phyloP scores from a whole-genome alignment of 1,140 invertebrate genomes.

The Metopolophium dirhodum region DNA sequence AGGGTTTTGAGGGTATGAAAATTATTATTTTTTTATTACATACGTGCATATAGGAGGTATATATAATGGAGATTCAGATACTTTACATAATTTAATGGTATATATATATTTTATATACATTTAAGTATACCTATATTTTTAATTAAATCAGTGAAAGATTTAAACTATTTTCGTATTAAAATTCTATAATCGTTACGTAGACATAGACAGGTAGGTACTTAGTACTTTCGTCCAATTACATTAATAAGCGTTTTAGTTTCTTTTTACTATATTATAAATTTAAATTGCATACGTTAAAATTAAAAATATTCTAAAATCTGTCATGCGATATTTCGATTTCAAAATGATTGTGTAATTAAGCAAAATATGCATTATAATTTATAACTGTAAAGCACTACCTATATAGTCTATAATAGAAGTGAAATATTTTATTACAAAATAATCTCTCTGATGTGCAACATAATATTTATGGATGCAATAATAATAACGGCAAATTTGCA shows the following conservation, averaged over 20 bases:
- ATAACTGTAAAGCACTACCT: not conserved
- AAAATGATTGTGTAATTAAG: not conserved
- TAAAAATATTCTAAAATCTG: not conserved
- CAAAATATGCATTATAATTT: not conserved
- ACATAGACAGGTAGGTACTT: no score
- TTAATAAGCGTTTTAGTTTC: not conserved
- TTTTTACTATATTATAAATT: not conserved
- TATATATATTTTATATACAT: not conserved
- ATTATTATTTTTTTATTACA: constrained; percentile 2
- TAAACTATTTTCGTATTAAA: not conserved
- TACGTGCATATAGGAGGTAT: not conserved
- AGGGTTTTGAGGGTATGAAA: not conserved
- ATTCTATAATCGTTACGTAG: not conserved
- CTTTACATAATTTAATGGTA: not conserved
- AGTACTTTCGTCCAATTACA: not conserved
- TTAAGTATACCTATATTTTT: not conserved
- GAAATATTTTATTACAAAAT: not conserved
- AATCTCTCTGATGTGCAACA: not conserved
- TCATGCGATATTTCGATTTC: not conserved
- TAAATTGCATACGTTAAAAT: not conserved
- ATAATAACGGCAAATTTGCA: not conserved
- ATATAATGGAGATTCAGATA: not conserved
- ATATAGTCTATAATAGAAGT: not conserved
- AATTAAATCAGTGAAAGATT: not conserved
- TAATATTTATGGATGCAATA: not conserved